Conservation (phyloP, 2,797 vertebrate genomes). For the Cottoperca gobio region DNA sequence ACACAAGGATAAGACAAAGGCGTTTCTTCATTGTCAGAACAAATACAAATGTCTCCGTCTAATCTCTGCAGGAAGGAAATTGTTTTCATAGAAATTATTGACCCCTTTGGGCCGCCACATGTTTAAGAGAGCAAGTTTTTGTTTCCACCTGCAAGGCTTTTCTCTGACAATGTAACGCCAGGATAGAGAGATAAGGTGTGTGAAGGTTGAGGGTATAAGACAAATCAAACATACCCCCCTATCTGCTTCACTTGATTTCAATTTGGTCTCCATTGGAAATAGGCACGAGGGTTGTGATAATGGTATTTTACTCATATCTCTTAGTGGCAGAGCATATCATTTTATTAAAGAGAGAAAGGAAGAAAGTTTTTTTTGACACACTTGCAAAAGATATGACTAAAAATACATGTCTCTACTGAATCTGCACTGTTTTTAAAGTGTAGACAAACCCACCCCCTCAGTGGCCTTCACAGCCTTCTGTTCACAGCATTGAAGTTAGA, state of each 20-base stretch:
- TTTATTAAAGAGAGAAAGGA: slow-evolving; percentile 15
- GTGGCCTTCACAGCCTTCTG: background rate
- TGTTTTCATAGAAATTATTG: slow-evolving; percentile 37
- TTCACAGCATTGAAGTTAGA: background rate
- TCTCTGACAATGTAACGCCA: slow-evolving; percentile 42
- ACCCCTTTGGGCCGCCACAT: slow-evolving; percentile 21
- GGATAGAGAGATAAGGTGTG: slow-evolving; percentile 50
- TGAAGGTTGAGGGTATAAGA: slow-evolving; percentile 42
- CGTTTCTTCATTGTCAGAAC: slow-evolving; percentile 6
- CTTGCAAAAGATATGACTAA: background rate
- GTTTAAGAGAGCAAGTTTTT: slow-evolving; percentile 37
- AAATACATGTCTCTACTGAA: background rate
- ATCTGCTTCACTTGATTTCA: slow-evolving; percentile 64
- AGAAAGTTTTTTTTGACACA: background rate
- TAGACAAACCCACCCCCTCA: background rate
- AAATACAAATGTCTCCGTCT: slow-evolving; percentile 23
- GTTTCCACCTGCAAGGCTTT: slow-evolving; percentile 53
- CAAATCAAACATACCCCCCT: slow-evolving; percentile 41
- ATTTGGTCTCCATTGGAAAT: slow-evolving; percentile 64
- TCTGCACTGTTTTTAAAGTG: background rate
- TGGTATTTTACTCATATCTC: slow-evolving; percentile 45
- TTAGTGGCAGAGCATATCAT: slow-evolving; percentile 8
- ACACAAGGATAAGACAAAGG: background rate
- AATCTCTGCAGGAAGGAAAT: slow-evolving; percentile 26
- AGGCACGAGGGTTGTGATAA: slow-evolving; percentile 37